Percentiles rank a stretch among this genome's conserved stretches.
phyloP scores from a whole-genome alignment of 2,888 invertebrate genomes.

The Metellina segmentata region DNA sequence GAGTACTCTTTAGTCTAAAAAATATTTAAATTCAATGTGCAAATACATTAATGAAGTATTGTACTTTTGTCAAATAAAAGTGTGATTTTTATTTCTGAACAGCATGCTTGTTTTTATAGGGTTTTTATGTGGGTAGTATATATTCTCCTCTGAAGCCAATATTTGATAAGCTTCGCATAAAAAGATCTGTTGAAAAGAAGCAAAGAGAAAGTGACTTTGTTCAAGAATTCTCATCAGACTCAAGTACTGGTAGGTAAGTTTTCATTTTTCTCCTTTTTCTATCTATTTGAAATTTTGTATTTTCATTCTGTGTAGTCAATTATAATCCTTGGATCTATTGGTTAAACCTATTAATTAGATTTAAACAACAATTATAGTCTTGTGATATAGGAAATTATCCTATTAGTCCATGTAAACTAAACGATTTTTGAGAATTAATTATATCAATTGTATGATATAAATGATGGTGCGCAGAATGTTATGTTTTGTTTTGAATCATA shows the following conservation, averaged over 20 bases:
- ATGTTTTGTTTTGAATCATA: too few relatives aligned
- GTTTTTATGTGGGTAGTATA: constrained; percentile 51
- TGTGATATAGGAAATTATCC: too few relatives aligned
- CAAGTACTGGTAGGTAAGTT: constrained; percentile 68
- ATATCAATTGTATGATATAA: too few relatives aligned
- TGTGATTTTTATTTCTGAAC: neutral
- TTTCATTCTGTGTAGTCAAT: too few relatives aligned
- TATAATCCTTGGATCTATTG: too few relatives aligned
- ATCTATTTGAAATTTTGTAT: neutral
- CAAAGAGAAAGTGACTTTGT: constrained; percentile 26
- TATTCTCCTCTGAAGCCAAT: constrained; percentile 58
- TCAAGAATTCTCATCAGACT: constrained; percentile 41
- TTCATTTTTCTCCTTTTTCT: neutral
- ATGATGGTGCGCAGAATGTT: too few relatives aligned
- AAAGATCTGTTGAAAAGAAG: constrained; percentile 15
- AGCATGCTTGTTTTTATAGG: constrained; percentile 36
- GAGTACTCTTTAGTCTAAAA: neutral
- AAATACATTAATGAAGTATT: too few relatives aligned
- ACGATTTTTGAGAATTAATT: too few relatives aligned
- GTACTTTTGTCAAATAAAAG: neutral
- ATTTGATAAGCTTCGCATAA: constrained; percentile 58
- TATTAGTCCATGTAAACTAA: too few relatives aligned
- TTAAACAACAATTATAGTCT: too few relatives aligned
- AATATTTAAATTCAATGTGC: neutral
- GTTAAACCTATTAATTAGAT: too few relatives aligned